A percentile compares a stretch with the other conserved stretches of the same genome.
These are phyloP conservation scores for Synergus itoensis DNA, from an alignment of 2,888 invertebrate species.

Conservation along the genomic window DNA sequence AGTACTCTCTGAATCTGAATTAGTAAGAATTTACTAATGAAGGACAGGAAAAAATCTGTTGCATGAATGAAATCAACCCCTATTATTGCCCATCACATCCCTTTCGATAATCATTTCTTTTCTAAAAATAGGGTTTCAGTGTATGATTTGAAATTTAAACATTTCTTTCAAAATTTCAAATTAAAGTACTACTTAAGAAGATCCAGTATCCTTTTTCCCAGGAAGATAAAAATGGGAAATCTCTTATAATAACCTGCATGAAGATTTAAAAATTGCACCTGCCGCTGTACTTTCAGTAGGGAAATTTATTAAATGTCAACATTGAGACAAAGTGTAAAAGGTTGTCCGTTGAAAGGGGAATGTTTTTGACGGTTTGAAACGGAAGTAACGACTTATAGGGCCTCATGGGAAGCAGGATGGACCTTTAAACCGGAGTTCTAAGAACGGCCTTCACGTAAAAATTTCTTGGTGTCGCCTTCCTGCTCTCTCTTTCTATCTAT, in stretches of 20 bases:
- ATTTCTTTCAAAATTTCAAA: too few species aligned
- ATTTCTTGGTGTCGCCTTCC: constrained; percentile 1
- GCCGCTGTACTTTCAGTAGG: not conserved
- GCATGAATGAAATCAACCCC: too few species aligned
- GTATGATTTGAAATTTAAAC: too few species aligned
- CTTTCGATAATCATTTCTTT: too few species aligned
- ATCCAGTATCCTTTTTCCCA: not conserved
- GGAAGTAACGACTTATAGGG: constrained; percentile 56
- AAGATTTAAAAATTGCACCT: not conserved
- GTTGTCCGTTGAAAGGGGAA: not conserved
- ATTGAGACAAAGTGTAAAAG: not conserved
- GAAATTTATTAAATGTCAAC: constrained; percentile 9
- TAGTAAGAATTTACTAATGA: too few species aligned
- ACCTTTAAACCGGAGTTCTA: constrained; percentile 53
- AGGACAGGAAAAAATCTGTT: too few species aligned
- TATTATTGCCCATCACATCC: too few species aligned
- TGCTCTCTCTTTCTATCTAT: too few species aligned
- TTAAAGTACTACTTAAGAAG: too few species aligned
- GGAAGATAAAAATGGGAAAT: constrained; percentile 23
- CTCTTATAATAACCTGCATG: not conserved
- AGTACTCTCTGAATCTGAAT: too few species aligned
- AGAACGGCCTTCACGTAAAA: constrained; percentile 44
- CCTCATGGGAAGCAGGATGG: constrained; percentile 57
- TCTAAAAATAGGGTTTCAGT: too few species aligned
- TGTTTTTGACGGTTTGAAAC: constrained; percentile 41